These are phyloP conservation scores for Cardiocondyla obscurior DNA, from an alignment of 1,140 invertebrate species.

Conservation along the genomic window DNA sequence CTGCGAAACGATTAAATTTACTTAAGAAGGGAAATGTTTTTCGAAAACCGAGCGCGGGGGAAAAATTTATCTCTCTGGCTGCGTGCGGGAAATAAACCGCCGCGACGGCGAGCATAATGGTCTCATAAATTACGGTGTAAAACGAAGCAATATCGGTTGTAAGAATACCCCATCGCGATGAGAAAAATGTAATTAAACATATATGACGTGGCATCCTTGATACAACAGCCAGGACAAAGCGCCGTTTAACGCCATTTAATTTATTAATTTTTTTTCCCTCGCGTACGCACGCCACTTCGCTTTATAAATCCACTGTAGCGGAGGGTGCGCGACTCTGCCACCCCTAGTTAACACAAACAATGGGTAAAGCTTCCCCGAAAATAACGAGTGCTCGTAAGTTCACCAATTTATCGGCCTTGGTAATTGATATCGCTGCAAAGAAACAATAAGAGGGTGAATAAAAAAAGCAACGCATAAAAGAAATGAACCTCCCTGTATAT, in stretches of 20 bases:
- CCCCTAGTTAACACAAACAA: constrained; percentile 41
- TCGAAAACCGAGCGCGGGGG: background rate
- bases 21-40: constrained; percentile 27
- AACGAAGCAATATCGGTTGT: constrained; percentile 5
- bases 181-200: constrained; percentile 14
- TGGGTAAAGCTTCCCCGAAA: background rate
- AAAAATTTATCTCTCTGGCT: constrained; percentile 15
- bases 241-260: background rate
- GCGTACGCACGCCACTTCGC: background rate
- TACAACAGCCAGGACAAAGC: background rate
- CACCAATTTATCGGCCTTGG: background rate
- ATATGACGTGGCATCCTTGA: background rate
- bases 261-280: constrained; percentile 24
- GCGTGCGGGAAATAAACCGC: background rate
- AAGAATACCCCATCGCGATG: background rate
- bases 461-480: background rate
- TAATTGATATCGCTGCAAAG: constrained; percentile 16
- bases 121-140: constrained; percentile 13
- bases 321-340: too few relatives aligned
- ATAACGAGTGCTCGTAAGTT: background rate
- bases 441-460: background rate
- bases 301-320: constrained; percentile 17
- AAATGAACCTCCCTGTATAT: background rate
- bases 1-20: constrained; percentile 23
- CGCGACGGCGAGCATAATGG: background rate